These are phyloP conservation scores for Pseudochirops corinnae DNA, from an alignment of 2,797 vertebrate species.

Conservation along the genomic window DNA sequence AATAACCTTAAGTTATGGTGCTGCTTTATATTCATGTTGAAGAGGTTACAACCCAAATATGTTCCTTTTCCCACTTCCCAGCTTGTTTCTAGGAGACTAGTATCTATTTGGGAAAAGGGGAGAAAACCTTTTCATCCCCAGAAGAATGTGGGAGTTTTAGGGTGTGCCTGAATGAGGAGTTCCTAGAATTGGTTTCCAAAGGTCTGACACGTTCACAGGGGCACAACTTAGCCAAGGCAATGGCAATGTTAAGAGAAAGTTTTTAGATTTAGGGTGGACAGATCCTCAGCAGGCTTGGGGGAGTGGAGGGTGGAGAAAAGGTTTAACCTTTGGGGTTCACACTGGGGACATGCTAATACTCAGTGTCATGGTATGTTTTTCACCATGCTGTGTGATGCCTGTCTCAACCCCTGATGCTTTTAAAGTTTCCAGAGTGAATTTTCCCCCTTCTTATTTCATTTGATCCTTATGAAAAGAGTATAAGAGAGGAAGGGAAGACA, in stretches of 20 bases:
- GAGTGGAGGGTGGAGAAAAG: too few species aligned
- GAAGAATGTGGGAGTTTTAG: not conserved
- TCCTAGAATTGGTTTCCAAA: not conserved
- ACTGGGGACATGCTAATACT: not conserved
- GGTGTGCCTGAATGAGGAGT: not conserved
- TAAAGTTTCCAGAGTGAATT: not conserved
- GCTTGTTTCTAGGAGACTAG: not conserved
- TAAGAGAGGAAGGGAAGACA: not conserved
- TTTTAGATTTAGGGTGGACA: not conserved
- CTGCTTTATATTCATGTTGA: not conserved
- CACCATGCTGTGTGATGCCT: not conserved
- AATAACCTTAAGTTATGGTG: not conserved
- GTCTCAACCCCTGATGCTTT: not conserved
- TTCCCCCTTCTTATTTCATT: not conserved
- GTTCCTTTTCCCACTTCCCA: not conserved
- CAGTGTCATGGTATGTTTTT: not conserved
- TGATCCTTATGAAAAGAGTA: not conserved
- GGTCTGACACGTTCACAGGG: not conserved
- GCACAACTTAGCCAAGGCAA: not conserved
- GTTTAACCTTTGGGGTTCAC: not conserved
- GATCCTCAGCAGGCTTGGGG: not conserved
- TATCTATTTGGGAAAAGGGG: not conserved
- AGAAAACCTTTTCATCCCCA: not conserved
- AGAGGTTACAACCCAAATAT: not conserved
- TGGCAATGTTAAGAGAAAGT: not conserved